Evolutionary conservation across 2,797 vertebrate species (phyloP).

Genomic region (Uromys caudimaculatus): DNA sequence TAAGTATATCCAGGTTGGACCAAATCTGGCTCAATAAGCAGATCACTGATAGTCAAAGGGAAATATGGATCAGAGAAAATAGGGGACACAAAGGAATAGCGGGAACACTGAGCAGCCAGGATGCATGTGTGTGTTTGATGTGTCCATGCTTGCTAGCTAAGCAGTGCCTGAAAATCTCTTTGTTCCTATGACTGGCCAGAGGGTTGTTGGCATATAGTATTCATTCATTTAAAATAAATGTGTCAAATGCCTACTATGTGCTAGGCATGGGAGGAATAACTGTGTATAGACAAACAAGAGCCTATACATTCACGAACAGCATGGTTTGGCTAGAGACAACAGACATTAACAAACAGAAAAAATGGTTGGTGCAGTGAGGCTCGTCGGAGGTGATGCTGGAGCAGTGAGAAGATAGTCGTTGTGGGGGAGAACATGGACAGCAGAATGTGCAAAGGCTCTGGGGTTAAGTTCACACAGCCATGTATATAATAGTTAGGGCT

Average conservation of each 20-base stretch:
- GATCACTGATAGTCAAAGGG: background rate
- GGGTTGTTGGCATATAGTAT: background rate
- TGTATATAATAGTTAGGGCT: background rate
- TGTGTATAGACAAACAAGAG: background rate
- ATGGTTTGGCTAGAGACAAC: background rate
- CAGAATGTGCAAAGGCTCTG: background rate
- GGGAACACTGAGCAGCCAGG: too few relatives aligned
- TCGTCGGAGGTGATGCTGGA: background rate
- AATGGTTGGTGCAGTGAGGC: background rate
- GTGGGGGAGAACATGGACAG: background rate
- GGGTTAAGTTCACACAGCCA: background rate
- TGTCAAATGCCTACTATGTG: background rate
- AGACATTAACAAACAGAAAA: background rate
- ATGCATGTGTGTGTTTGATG: accelerated
- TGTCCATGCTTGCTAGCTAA: background rate
- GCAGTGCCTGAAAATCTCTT: background rate
- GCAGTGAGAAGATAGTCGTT: background rate
- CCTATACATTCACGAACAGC: background rate
- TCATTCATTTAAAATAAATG: background rate
- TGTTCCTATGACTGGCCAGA: background rate
- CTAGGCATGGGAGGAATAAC: background rate
- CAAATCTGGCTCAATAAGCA: background rate
- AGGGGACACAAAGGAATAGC: background rate
- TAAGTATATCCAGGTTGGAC: constrained; percentile 1
- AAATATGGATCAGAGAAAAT: background rate